Evolutionary conservation across 2,888 invertebrate genomes (phyloP), one percentile per base, ranked within the genome.

Genomic region (Nomada ferruginata): DNA sequence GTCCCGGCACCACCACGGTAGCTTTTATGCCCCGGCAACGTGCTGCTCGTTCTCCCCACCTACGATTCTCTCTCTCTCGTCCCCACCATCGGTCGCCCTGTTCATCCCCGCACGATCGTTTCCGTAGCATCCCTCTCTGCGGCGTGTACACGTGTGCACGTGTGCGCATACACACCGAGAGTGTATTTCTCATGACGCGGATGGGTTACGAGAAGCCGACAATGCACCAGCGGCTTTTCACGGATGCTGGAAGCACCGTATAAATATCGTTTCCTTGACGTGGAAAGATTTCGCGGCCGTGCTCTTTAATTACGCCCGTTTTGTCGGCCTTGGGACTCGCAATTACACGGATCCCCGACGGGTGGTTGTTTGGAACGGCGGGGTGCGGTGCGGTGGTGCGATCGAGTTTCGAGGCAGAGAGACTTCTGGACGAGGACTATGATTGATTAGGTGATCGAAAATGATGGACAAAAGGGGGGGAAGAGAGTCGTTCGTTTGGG

Each of bases 1-100:
- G 88, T 90, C 88, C 89, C 89, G 90, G 86, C 89, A 90, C 88
- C 90, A 89, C 91, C 83, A 90, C 92, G 88, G 93, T 93, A 93
- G 93, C 93, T 92, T 93, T 92, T 92, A 92, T 92, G 90, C 90
- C 82, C 89, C 87, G 89, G 85, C 87, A 88, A 86, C 83, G 86
- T 79, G 78, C 76, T 18, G 55, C 74, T 68, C 53, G 59, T 79
- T 76, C 75, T 57, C 63, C 69, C 68, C 47, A 42, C 55, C 13
- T 36, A 20, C 1, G 0, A 20, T 50, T 26, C 63, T 20, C 44
- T 61, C 71, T 70, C 52, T 44, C 65, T 23, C 50, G 26, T 68
- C 68, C 55, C 50, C 50, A 10, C 44, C 15, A 42, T 66, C 23
- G 42, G 1, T 66, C 64, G 23, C 50, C 18, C 36, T 26, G 18